These are phyloP conservation scores for Tetramorium simillimum DNA, from an alignment of 1,140 invertebrate species.

Conservation along the genomic window DNA sequence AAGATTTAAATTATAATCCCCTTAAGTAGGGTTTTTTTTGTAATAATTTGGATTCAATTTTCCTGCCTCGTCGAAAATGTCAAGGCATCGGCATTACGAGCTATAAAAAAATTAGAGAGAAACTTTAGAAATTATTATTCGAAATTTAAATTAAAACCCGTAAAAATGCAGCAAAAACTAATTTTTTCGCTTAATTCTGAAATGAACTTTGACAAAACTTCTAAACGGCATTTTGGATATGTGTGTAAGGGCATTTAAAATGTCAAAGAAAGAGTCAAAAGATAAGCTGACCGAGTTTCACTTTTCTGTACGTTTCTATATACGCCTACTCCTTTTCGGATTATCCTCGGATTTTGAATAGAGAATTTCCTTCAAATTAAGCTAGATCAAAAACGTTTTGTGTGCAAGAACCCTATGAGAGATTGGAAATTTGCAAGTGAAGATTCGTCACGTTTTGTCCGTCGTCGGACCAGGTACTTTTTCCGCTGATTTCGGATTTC, in stretches of 20 bases:
- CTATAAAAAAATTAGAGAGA: neutral
- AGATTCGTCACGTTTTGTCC: constrained; percentile 20
- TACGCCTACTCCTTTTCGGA: neutral
- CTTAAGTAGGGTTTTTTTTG: neutral
- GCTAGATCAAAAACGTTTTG: constrained; percentile 2
- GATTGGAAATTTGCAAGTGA: neutral
- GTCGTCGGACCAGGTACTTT: neutral
- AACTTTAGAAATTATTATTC: neutral
- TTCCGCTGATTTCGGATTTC: constrained; percentile 48
- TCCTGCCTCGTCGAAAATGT: constrained; percentile 7
- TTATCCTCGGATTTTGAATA: neutral
- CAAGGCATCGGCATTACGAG: neutral
- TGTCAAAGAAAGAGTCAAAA: neutral
- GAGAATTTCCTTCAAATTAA: neutral
- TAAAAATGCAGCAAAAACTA: neutral
- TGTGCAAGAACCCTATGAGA: neutral
- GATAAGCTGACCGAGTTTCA: neutral
- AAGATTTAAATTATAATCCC: neutral
- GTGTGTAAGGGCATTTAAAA: neutral
- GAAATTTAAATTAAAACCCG: neutral
- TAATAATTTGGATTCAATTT: neutral
- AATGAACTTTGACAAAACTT: neutral
- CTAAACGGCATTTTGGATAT: neutral
- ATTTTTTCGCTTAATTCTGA: neutral
- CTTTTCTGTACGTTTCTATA: too few species aligned